Evolutionary conservation across 1,140 invertebrate species (phyloP).

Genomic region (Lasioglossum albipes): DNA sequence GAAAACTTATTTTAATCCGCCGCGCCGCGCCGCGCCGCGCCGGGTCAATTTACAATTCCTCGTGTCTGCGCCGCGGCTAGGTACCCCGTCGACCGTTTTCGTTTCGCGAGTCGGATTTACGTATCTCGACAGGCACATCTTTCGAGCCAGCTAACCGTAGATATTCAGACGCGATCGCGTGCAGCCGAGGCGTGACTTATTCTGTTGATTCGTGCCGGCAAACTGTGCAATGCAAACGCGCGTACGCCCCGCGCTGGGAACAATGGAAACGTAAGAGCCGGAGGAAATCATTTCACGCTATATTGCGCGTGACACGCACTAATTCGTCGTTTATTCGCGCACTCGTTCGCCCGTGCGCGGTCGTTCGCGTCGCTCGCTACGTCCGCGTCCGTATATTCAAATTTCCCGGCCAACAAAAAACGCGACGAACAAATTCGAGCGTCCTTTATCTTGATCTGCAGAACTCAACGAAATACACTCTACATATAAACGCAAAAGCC

Average conservation of each 20-base stretch:
- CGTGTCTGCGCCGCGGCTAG: background rate
- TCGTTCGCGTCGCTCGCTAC: background rate
- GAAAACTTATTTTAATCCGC: background rate
- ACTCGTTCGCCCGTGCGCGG: slow-evolving; percentile 1
- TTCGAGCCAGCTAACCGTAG: background rate
- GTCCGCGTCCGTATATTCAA: too few relatives aligned
- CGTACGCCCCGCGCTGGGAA: background rate
- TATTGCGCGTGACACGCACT: slow-evolving; percentile 42
- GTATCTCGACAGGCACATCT: slow-evolving; percentile 5
- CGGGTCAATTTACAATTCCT: background rate
- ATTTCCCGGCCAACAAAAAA: too few relatives aligned
- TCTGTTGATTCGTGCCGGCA: slow-evolving; percentile 25
- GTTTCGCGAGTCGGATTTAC: background rate
- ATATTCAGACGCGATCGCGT: slow-evolving; percentile 30
- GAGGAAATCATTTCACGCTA: slow-evolving; percentile 44
- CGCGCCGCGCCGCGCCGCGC: too few relatives aligned
- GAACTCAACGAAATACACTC: too few relatives aligned
- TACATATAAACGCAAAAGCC: too few relatives aligned
- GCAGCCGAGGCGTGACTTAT: slow-evolving; percentile 43
- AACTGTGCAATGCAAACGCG: slow-evolving; percentile 25
- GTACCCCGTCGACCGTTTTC: background rate
- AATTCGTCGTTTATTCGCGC: slow-evolving; percentile 43
- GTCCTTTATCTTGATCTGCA: too few relatives aligned
- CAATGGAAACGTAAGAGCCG: slow-evolving; percentile 35
- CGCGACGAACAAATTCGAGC: too few relatives aligned